phyloP scores from a whole-genome alignment of 2,888 invertebrate genomes.

The Drosophila tripunctata region DNA sequence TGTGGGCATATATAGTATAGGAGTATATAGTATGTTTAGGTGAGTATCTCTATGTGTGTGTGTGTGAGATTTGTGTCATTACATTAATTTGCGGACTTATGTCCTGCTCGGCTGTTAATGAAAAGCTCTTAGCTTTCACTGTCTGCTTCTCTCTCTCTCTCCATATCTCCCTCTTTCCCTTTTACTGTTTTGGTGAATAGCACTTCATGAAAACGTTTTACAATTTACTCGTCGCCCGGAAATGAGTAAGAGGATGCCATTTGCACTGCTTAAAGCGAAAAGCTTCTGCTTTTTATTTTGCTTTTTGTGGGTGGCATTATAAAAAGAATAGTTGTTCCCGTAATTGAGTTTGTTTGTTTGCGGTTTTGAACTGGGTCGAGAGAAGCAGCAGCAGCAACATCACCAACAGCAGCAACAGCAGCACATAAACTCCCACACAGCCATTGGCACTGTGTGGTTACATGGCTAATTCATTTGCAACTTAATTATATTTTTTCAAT shows the following conservation, averaged over 20 bases:
- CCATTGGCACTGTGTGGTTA: constrained; percentile 1
- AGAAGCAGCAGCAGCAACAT: not conserved
- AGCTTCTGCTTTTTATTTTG: constrained; percentile 27
- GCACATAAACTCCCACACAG: constrained; percentile 8
- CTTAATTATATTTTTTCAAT: constrained; percentile 4
- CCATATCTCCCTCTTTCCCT: not conserved
- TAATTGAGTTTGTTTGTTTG: constrained; percentile 63
- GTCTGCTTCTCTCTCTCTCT: not conserved
- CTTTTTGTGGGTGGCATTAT: constrained; percentile 51
- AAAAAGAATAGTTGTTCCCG: constrained; percentile 56
- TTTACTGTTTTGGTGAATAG: constrained; percentile 19
- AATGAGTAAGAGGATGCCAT: constrained; percentile 35
- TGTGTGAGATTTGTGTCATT: constrained; percentile 45
- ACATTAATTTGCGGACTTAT: constrained; percentile 69
- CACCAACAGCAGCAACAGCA: not conserved
- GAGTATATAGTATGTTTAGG: constrained; percentile 27
- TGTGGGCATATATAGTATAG: too few relatives aligned
- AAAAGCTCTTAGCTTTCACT: constrained; percentile 44
- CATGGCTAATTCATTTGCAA: constrained; percentile 26
- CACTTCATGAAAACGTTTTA: constrained; percentile 58
- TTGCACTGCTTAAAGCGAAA: constrained; percentile 33
- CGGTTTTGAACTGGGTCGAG: constrained; percentile 44
- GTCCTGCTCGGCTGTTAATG: constrained; percentile 54
- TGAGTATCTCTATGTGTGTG: constrained; percentile 18
- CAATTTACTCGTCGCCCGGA: constrained; percentile 34